A percentile compares a stretch with the other conserved stretches of the same genome.
Conservation (phyloP, 2,113 vertebrate species). For the Sialia sialis region DNA sequence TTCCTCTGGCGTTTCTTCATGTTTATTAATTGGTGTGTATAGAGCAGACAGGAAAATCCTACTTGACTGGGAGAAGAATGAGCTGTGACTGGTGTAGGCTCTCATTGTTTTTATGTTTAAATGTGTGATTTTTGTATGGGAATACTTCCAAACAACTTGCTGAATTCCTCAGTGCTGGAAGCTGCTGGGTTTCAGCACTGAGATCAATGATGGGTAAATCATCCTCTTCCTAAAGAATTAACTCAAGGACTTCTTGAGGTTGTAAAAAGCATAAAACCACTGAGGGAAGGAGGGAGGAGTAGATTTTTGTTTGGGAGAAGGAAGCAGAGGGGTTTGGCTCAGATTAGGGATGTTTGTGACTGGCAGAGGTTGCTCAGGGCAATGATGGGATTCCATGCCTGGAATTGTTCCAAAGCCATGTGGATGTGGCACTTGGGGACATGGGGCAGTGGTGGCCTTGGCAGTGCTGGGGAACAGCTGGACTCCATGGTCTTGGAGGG, state of each 20-base stretch:
- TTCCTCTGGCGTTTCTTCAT: slow-evolving; percentile 26
- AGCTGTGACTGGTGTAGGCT: neutral
- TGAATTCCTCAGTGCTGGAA: neutral
- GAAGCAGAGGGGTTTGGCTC: neutral
- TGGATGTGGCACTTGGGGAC: neutral
- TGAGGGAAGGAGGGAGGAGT: neutral
- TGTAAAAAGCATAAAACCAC: neutral
- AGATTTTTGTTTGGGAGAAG: neutral
- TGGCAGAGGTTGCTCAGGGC: neutral
- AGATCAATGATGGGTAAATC: neutral
- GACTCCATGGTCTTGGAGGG: neutral
- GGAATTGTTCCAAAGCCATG: neutral
- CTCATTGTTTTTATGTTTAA: neutral
- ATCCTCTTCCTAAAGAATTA: neutral
- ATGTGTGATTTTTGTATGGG: neutral
- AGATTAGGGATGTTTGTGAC: neutral
- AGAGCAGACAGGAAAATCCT: neutral
- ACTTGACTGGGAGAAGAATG: slow-evolving; percentile 11
- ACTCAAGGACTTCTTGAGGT: neutral
- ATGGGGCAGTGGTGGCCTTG: neutral
- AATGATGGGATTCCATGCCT: neutral
- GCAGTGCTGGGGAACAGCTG: neutral
- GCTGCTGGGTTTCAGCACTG: neutral
- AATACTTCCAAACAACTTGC: neutral
- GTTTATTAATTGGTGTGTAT: slow-evolving; percentile 44